Base-by-base conservation (phyloP, 2,797 vertebrate genomes). In the Sarcophilus harrisii region DNA sequence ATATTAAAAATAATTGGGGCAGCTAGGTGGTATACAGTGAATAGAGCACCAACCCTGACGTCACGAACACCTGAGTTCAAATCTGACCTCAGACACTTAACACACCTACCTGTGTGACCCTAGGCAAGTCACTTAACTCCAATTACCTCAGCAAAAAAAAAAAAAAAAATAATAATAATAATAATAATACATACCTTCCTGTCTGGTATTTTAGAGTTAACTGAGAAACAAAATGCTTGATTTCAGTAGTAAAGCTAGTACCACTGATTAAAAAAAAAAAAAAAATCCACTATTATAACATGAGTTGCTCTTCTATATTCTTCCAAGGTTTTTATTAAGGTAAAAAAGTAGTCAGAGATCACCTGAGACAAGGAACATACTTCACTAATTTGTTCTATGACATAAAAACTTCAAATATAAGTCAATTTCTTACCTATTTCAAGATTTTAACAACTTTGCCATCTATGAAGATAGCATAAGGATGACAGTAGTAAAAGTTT, bases 221-320 rank as follows among this genome's bases (percentile, higher is more conserved):
- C 38, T 81, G 6, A 45, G 38, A 38, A 45, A 81, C 38, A 38
- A 81, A 81, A 95, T 58, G 18, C 52, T 94, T 89, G 4, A 18
- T 95, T 58, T 94, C 73, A 81, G 87, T 12, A 92, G 27, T 95
- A 95, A 57, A 91, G 21, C 18, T 94, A 96, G 52, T 54, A 96
- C 21, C 52, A 93, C 4, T 58, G 57, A 96, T 49, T 87, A 94
- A 94, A 93, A 96, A 91, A 32, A 93, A 93, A 92, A 96, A 95
- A 92, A 57, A 55, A 55, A 6, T 54, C 5, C 52, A 54, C 30
- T 30, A 16, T 92, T 24, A 92, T 54, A 30, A 55, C 14, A 87
- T 87, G 52, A 58, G 0, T 93, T 93, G 91, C 81, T 81, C 55
- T 96, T 55, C 38, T 95, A 11, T 45, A 45, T 93, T 96, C 90